A percentile compares a stretch with the other conserved stretches of the same genome.
Conservation (phyloP, 2,888 invertebrate species). For the Ctena decussata region DNA sequence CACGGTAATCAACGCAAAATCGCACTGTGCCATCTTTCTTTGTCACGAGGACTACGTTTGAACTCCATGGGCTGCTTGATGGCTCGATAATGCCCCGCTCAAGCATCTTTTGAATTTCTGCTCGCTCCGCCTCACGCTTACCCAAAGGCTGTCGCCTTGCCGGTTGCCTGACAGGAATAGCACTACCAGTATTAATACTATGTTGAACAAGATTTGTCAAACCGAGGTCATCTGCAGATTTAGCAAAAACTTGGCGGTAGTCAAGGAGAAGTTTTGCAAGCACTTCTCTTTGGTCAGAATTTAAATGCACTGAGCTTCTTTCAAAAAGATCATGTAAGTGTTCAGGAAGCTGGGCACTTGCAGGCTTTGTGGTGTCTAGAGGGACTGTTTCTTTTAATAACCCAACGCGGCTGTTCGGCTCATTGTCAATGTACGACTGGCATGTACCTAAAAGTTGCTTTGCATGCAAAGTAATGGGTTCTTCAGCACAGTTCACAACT, state of each 20-base stretch:
- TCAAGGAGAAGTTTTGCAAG: too few relatives aligned
- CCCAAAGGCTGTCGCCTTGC: constrained; percentile 30
- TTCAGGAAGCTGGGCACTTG: neutral
- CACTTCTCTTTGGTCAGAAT: too few relatives aligned
- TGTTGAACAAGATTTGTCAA: constrained; percentile 26
- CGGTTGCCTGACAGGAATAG: constrained; percentile 40
- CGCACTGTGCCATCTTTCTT: constrained; percentile 44
- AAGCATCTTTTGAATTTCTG: constrained; percentile 52
- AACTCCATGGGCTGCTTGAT: constrained; percentile 47
- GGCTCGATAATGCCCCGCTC: constrained; percentile 47
- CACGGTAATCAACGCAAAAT: constrained; percentile 59
- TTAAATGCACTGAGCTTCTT: neutral
- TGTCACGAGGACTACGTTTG: constrained; percentile 53
- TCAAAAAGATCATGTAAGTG: neutral
- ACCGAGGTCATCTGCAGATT: neutral
- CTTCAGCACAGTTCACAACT: neutral
- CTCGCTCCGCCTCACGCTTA: constrained; percentile 22
- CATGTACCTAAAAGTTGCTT: neutral
- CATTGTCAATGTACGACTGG: neutral
- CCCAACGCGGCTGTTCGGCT: neutral
- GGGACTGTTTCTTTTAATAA: neutral
- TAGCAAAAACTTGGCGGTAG: constrained; percentile 6
- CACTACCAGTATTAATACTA: constrained; percentile 33
- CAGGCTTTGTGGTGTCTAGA: neutral
- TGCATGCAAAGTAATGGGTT: neutral